Base-by-base conservation (phyloP, 2,113 vertebrate species). In the Micronycteris hirsuta region DNA sequence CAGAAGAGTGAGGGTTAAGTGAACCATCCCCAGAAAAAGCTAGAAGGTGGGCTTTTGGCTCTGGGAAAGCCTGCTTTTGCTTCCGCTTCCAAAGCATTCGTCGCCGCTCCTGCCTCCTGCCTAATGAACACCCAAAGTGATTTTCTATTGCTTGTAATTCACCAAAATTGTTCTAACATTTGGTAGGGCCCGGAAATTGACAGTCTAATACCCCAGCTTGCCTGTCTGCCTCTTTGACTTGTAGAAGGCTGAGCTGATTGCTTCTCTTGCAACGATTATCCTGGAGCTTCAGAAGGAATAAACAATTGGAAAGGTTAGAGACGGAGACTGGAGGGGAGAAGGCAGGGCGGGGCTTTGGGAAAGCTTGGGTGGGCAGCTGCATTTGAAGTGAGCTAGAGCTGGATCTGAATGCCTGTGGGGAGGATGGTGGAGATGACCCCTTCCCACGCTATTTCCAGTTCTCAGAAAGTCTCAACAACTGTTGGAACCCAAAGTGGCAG, bases 81-180 rank as follows among this genome's bases (percentile, higher is more conserved):
- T 43, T 96, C 31, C 41, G 63, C 96, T 96, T 96, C 95, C 20
- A 65, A 86, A 88, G 86, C 94, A 97, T 98, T 97, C 96, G 95
- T 98, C 97, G 98, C 98, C 52, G 2, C 96, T 98, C 92, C 94
- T 97, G 96, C 97, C 96, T 98, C 93, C 49, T 63, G 91, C 93
- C 97, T 98, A 98, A 98, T 98, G 98, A 98, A 95, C 95, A 98
- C 97, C 97, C 98, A 97, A 97, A 98, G 97, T 98, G 98, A 98
- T 98, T 98, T 98, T 98, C 97, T 98, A 98, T 98, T 98, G 98
- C 98, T 98, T 97, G 97, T 98, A 98, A 98, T 98, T 98, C 98
- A 96, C 97, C 96, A 94, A 95, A 98, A 98, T 98, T 98, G 98
- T 98, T 98, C 97, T 98, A 98, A 98, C 98, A 97, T 97, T 98